Percentiles rank a stretch among this genome's conserved stretches.
Conservation (phyloP, 2,797 vertebrate species). For the Phoeniculus purpureus region DNA sequence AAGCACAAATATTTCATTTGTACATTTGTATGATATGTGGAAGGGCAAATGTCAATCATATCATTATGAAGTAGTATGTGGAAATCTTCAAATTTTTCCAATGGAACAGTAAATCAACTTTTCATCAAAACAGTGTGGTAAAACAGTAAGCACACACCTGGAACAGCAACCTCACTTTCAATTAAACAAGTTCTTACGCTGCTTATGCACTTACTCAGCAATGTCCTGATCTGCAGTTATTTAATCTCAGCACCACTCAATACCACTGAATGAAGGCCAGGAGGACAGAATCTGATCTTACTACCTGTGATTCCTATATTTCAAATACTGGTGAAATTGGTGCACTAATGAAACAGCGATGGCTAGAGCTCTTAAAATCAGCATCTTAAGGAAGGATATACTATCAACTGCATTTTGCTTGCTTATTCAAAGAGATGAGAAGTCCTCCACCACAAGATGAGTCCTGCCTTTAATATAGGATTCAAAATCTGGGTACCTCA, state of each 20-base stretch:
- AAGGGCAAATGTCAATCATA: neutral
- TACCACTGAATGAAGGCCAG: neutral
- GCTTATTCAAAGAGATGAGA: neutral
- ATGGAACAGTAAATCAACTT: neutral
- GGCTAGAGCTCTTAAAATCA: neutral
- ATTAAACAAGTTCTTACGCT: neutral
- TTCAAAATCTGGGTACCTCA: neutral
- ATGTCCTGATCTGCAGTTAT: neutral
- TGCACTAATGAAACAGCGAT: neutral
- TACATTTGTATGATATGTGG: neutral
- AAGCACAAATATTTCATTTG: neutral
- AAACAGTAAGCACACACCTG: neutral
- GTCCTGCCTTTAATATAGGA: neutral
- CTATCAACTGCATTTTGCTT: neutral
- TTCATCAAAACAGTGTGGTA: neutral
- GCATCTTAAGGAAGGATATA: neutral
- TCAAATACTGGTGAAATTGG: neutral
- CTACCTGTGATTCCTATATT: neutral
- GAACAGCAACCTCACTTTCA: neutral
- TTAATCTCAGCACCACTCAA: neutral
- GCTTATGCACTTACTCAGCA: neutral
- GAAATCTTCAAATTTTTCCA: neutral
- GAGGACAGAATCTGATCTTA: neutral
- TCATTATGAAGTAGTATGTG: neutral
- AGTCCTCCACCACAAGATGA: neutral